Percentiles rank a stretch among this genome's conserved stretches.
Evolutionary conservation across 1,140 invertebrate genomes (phyloP).

Genomic region (Drosophila sp.): DNA sequence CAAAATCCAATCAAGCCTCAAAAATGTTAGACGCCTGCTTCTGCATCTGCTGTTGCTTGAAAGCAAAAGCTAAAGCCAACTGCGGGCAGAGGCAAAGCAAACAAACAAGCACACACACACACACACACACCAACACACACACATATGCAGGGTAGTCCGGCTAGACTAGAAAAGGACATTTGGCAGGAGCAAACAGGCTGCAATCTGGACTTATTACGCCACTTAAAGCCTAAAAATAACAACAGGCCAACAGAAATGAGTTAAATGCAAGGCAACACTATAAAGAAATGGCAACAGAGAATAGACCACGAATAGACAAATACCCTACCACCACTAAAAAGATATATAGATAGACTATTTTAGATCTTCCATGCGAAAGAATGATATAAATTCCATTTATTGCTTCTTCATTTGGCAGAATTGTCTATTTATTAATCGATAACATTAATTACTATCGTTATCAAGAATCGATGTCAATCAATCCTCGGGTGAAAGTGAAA

Average conservation of each 20-base stretch:
- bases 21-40: slow-evolving; percentile 74
- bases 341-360: too few relatives aligned
- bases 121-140: neutral
- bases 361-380: too few relatives aligned
- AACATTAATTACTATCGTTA: too few relatives aligned
- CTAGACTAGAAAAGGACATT: slow-evolving; percentile 5
- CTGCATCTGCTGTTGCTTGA: slow-evolving; percentile 53
- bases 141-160: slow-evolving; percentile 7
- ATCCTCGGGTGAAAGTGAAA: neutral
- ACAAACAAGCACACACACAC: slow-evolving; percentile 53
- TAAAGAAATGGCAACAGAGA: too few relatives aligned
- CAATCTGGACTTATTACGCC: slow-evolving; percentile 76
- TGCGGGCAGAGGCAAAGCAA: slow-evolving; percentile 62
- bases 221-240: slow-evolving; percentile 73
- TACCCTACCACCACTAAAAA: neutral
- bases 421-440: too few relatives aligned
- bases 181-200: slow-evolving; percentile 28
- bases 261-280: slow-evolving; percentile 4
- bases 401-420: too few relatives aligned
- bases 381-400: too few relatives aligned
- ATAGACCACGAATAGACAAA: slow-evolving; percentile 11
- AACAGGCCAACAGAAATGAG: slow-evolving; percentile 2
- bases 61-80: slow-evolving; percentile 77
- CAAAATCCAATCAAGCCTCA: slow-evolving; percentile 80
- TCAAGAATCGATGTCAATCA: too few relatives aligned